These are phyloP conservation scores for Plebejus argus DNA, from an alignment of 2,888 invertebrate species.

Conservation along the genomic window DNA sequence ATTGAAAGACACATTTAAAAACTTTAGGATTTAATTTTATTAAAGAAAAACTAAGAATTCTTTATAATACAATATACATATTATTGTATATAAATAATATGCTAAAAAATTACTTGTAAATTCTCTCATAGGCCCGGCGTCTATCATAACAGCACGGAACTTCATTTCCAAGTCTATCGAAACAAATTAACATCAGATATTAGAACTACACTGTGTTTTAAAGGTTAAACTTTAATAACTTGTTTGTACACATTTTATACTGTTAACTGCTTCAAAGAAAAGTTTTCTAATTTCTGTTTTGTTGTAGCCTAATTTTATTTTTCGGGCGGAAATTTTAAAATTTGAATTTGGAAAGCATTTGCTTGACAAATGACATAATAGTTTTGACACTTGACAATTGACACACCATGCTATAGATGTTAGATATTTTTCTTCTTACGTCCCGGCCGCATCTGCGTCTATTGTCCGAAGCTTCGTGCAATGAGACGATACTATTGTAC, in stretches of 20 bases:
- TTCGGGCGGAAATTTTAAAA: not conserved
- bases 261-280: not conserved
- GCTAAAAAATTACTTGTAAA: slow-evolving; percentile 81
- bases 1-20: no score
- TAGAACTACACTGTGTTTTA: not conserved
- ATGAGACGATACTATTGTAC: no score
- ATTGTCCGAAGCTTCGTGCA: no score
- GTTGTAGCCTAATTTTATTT: no score
- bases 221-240: not conserved
- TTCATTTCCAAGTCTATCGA: slow-evolving; percentile 75
- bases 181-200: not conserved
- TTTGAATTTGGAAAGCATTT: not conserved
- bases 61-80: no score
- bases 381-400: not conserved
- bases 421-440: no score
- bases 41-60: no score
- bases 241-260: not conserved
- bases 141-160: slow-evolving; percentile 85
- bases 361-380: slow-evolving; percentile 6
- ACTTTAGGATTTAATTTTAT: no score
- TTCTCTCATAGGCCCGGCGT: slow-evolving; percentile 84
- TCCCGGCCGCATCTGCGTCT: no score
- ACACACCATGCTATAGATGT: not conserved
- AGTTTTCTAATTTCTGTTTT: no score
- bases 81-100: no score